Evolutionary conservation across 2,888 invertebrate genomes (phyloP).

Genomic region (Hirtodrosophila cameraria): DNA sequence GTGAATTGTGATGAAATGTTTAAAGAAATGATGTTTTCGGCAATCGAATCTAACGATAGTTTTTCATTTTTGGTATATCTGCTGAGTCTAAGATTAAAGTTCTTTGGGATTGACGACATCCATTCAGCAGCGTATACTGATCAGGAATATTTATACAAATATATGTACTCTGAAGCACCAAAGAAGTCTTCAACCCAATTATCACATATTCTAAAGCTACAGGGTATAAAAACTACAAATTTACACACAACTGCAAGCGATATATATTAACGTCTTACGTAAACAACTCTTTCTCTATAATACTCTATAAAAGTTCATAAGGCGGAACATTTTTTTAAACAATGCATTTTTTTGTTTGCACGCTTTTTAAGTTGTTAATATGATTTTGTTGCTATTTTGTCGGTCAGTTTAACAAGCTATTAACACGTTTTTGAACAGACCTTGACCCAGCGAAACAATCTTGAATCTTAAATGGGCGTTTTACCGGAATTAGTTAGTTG

Average conservation of each 20-base stretch:
- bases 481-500: slow-evolving; percentile 32
- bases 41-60: too few relatives aligned
- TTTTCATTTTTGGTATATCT: too few relatives aligned
- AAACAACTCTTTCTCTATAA: slow-evolving; percentile 3
- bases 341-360: slow-evolving; percentile 55
- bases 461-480: slow-evolving; percentile 47
- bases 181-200: too few relatives aligned
- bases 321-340: slow-evolving; percentile 49
- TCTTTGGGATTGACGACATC: too few relatives aligned
- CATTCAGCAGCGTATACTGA: too few relatives aligned
- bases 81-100: too few relatives aligned
- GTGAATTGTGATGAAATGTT: too few relatives aligned
- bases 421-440: slow-evolving; percentile 53
- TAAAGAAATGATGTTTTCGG: too few relatives aligned
- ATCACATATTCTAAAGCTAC: too few relatives aligned
- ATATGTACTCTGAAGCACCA: too few relatives aligned
- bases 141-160: too few relatives aligned
- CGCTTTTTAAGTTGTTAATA: slow-evolving; percentile 26
- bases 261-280: slow-evolving; percentile 16
- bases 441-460: slow-evolving; percentile 55
- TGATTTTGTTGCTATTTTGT: slow-evolving; percentile 23
- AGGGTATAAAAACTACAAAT: slow-evolving; percentile 1
- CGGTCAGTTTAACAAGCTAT: slow-evolving; percentile 46
- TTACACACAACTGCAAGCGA: neutral
- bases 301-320: slow-evolving; percentile 26